Evolutionary conservation across 2,888 invertebrate genomes (phyloP), one percentile per base, ranked within the genome.

Genomic region (Machimus rusticus): DNA sequence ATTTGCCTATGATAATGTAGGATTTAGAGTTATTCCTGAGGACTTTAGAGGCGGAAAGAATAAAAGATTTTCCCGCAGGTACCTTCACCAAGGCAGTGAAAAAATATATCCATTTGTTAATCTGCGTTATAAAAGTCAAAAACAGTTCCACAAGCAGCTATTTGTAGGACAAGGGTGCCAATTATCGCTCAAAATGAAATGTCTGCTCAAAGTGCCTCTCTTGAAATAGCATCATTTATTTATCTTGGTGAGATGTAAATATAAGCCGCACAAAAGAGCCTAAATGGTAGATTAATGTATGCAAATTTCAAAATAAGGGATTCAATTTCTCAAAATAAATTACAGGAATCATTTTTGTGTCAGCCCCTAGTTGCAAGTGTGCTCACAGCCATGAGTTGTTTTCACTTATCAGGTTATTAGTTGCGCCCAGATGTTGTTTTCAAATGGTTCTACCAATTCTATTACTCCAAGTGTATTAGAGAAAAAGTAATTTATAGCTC

Each of bases 391-490:
- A 79, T 79, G 79, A 79, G 79, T 46, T 23, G 46, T 46, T 79
- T 46, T 39, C 79, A 46, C 43, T 79, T 79, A 79, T 79, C 79
- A 79, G 46, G 46, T 23, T 79, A 79, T 79, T 79, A 79, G 79
- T 79, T 79, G 79, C 79, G 43, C 28, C 79, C 79, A 79, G 79
- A 79, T 79, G 79, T 37, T 79, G 79, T 46, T 28, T 79, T 79
- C 79, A 79, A 46, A 46, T 39, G 43, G 6, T 43, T n/a, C 79
- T 39, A 31, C 37, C n/a, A 19, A 77, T 77, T 39, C 77, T 77
- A 39, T 39, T 39, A 31, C 77, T 77, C 12, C 37, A 37, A 77
- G 77, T 77, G 77, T 37, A 77, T 77, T 77, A 77, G 77, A 77
- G 39, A 19, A 77, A 39, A 39, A 37, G 37, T 77, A 19, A 77